Evolutionary conservation across 2,113 vertebrate species (phyloP).

Genomic region (Mastomys natalensis): DNA sequence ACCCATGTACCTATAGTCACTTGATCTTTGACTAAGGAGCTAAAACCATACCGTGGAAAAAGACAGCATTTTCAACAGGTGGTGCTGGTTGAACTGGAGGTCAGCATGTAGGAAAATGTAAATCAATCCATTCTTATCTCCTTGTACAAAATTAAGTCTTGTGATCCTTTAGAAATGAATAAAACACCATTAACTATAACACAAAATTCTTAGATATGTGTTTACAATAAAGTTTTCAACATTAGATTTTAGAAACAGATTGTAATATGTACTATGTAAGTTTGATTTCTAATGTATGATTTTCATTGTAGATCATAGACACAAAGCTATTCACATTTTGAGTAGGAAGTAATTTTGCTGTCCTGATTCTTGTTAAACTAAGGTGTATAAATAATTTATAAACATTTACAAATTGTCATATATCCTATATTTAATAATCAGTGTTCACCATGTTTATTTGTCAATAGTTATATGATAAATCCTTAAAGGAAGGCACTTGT

Average conservation of each 20-base stretch:
- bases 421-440: background rate
- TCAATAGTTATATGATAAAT: background rate
- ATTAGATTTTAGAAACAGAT: background rate
- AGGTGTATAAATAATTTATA: background rate
- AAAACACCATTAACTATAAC: slow-evolving; percentile 7
- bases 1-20: too few species aligned
- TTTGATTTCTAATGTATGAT: background rate
- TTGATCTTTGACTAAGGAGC: too few species aligned
- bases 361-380: background rate
- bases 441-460: background rate
- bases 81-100: too few species aligned
- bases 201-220: background rate
- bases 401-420: background rate
- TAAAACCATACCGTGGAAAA: too few species aligned
- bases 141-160: background rate
- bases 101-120: too few species aligned
- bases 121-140: too few species aligned
- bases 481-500: background rate
- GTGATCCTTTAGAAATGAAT: background rate
- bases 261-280: background rate
- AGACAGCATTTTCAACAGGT: too few species aligned
- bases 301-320: background rate
- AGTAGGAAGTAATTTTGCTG: background rate
- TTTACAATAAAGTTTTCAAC: background rate
- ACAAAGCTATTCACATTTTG: background rate